phyloP scores from a whole-genome alignment of 2,797 vertebrate genomes.

The Melanotaenia pygmaea region DNA sequence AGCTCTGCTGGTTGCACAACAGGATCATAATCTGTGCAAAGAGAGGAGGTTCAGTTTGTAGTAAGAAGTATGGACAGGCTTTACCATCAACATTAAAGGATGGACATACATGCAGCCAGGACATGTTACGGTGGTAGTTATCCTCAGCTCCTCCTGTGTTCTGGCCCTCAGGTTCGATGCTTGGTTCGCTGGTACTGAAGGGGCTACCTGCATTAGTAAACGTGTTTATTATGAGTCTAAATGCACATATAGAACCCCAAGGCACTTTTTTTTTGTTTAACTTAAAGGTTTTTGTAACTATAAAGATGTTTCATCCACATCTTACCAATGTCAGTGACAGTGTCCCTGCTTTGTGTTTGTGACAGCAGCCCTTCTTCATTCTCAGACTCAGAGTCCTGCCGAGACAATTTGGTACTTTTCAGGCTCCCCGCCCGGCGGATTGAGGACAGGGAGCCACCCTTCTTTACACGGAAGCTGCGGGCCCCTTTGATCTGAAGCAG shows the following conservation, averaged over 20 bases:
- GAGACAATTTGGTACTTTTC: constrained; percentile 98
- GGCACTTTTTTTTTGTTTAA: neutral
- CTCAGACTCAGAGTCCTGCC: constrained; percentile 99
- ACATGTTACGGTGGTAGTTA: constrained; percentile 98
- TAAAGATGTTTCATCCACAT: neutral
- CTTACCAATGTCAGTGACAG: constrained; percentile 95
- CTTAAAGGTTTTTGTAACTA: neutral
- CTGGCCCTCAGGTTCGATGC: constrained; percentile 95
- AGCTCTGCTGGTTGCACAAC: constrained; percentile 98
- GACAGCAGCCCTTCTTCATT: constrained; percentile 97
- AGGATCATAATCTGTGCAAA: constrained; percentile 94
- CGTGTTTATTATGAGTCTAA: neutral
- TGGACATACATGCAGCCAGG: constrained; percentile 95
- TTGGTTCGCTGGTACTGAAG: constrained; percentile 97
- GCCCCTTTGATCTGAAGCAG: constrained; percentile 99
- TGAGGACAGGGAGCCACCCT: constrained; percentile 97
- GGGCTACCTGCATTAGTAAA: constrained; percentile 88
- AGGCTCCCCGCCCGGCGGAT: constrained; percentile 97
- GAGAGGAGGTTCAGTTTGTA: neutral
- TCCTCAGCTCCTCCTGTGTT: constrained; percentile 90
- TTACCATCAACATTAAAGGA: neutral
- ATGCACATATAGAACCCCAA: neutral
- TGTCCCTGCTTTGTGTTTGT: constrained; percentile 94
- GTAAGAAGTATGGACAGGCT: neutral
- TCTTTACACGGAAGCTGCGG: constrained; percentile 97